Conservation (phyloP, 2,888 invertebrate genomes). For the Petrolisthes cinctipes region DNA sequence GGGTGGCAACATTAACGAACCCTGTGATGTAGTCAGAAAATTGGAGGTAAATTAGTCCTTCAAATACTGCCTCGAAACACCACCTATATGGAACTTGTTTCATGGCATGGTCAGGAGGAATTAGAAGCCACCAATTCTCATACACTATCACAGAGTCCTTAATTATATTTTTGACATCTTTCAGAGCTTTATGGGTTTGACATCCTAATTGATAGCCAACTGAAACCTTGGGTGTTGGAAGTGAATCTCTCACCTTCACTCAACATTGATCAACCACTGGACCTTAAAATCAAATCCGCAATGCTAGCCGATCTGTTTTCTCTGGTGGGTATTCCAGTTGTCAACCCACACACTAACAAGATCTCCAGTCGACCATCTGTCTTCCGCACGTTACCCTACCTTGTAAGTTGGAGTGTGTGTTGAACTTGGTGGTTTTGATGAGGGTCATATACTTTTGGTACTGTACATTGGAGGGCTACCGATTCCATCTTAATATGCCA, state of each 20-base stretch:
- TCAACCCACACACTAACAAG: constrained; percentile 61
- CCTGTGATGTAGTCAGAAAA: no score
- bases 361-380: constrained; percentile 56
- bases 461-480: neutral
- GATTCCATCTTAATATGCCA: no score
- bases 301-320: constrained; percentile 91
- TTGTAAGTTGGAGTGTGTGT: constrained; percentile 32
- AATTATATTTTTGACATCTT: constrained; percentile 67
- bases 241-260: constrained; percentile 93
- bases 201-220: constrained; percentile 85
- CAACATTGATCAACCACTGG: constrained; percentile 92
- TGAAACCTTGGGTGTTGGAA: constrained; percentile 96
- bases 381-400: constrained; percentile 61
- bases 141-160: no score
- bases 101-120: no score
- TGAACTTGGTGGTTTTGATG: neutral
- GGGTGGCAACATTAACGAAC: no score
- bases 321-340: constrained; percentile 85
- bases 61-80: no score
- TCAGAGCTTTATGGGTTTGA: constrained; percentile 94
- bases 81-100: no score
- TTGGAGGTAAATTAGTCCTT: no score
- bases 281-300: constrained; percentile 92
- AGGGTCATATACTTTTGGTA: neutral
- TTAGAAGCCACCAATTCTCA: no score